Conservation (phyloP, 2,113 vertebrate genomes). For the Chaetura pelagica region DNA sequence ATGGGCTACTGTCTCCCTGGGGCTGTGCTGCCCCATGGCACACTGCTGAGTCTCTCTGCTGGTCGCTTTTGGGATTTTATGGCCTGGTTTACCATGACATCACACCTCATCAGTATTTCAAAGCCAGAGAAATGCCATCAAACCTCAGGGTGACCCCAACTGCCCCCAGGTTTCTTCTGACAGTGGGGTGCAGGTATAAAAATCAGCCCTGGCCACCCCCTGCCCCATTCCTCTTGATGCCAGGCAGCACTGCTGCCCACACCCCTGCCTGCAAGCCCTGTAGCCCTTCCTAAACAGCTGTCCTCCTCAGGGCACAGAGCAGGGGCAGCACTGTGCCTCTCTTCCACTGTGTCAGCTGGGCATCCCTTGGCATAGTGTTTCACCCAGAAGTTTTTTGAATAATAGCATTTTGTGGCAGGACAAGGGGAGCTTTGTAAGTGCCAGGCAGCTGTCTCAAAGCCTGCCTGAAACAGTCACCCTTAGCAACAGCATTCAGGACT, state of each 20-base stretch:
- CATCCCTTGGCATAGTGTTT: not conserved
- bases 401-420: slow-evolving; percentile 14
- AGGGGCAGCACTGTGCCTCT: rapidly evolving
- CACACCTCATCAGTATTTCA: not conserved
- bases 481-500: not conserved
- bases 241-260: not conserved
- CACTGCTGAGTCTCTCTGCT: not conserved
- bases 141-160: rapidly evolving
- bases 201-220: not conserved
- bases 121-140: not conserved
- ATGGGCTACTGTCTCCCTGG: rapidly evolving
- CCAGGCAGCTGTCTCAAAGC: not conserved
- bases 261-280: too few species aligned
- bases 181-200: rapidly evolving
- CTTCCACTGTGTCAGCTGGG: rapidly evolving
- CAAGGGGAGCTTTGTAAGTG: slow-evolving; percentile 2
- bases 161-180: rapidly evolving
- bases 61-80: rapidly evolving
- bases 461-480: not conserved
- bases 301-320: not conserved
- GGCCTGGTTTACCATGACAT: rapidly evolving
- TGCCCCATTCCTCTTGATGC: not conserved
- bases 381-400: not conserved
- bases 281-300: not conserved
- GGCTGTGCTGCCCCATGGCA: not conserved